Percentiles rank a stretch among this genome's conserved stretches.
phyloP scores from a whole-genome alignment of 1,140 invertebrate genomes.

The Tetranychus cinnabarinus region DNA sequence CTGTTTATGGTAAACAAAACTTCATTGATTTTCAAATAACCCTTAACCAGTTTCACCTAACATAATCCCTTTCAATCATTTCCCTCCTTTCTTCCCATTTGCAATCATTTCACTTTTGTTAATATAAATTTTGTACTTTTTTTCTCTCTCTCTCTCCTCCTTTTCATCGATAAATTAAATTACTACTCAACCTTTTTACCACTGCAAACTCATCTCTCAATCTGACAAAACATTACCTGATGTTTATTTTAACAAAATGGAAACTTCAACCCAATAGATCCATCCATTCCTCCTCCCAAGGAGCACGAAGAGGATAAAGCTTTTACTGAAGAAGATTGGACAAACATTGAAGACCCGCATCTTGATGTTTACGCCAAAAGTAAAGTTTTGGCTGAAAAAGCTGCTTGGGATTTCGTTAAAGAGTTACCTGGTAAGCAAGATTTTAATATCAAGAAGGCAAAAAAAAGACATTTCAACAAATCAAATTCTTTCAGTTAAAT shows the following conservation, averaged over 20 bases:
- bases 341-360: conserved; percentile 18
- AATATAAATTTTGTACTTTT: background rate
- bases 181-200: too few relatives aligned
- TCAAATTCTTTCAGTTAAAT: too few relatives aligned
- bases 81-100: background rate
- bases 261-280: background rate
- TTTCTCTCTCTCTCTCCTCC: background rate
- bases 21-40: background rate
- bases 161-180: background rate
- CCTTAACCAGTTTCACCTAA: background rate
- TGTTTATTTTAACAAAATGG: background rate
- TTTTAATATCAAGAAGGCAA: background rate
- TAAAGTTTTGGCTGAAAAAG: conserved; percentile 30
- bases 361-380: conserved; percentile 25
- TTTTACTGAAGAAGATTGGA: conserved; percentile 30
- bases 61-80: background rate
- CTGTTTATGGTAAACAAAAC: conserved; percentile 23
- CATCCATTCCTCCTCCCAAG: conserved; percentile 3
- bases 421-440: conserved; percentile 21
- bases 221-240: too few relatives aligned
- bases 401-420: conserved; percentile 32
- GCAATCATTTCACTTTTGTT: background rate
- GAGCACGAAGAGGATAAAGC: conserved; percentile 19
- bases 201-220: too few relatives aligned
- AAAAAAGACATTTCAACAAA: background rate